phyloP scores from a whole-genome alignment of 2,797 vertebrate genomes.

The Vespertilio murinus region DNA sequence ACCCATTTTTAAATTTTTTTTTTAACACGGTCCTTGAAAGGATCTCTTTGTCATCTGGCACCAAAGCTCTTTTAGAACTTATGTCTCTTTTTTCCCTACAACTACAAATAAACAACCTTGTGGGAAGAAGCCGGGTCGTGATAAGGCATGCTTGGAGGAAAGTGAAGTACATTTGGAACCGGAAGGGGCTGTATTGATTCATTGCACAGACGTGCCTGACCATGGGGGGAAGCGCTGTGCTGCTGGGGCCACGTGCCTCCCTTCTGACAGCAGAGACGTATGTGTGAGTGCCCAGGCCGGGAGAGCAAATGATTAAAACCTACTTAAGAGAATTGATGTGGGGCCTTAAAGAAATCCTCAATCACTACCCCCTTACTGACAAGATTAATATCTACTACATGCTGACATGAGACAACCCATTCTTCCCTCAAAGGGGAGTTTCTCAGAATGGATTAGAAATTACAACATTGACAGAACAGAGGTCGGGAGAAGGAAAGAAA shows the following conservation, averaged over 20 bases:
- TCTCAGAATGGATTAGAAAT: slow-evolving; percentile 55
- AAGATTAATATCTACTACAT: slow-evolving; percentile 59
- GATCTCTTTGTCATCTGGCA: background rate
- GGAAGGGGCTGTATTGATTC: slow-evolving; percentile 20
- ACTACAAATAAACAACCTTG: slow-evolving; percentile 3
- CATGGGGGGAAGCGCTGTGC: background rate
- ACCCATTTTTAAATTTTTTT: background rate
- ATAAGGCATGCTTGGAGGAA: background rate
- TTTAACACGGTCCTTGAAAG: background rate
- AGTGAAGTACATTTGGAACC: background rate
- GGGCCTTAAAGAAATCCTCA: slow-evolving; percentile 43
- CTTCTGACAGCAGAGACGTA: slow-evolving; percentile 61
- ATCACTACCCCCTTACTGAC: slow-evolving; percentile 19
- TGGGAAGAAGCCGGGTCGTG: background rate
- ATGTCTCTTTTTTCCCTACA: background rate
- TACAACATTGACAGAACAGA: background rate
- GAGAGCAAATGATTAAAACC: slow-evolving; percentile 51
- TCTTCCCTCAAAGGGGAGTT: slow-evolving; percentile 38
- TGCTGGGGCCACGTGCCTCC: background rate
- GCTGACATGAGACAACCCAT: slow-evolving; percentile 15
- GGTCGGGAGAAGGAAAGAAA: background rate
- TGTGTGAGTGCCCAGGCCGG: slow-evolving; percentile 15
- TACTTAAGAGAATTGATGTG: slow-evolving; percentile 44
- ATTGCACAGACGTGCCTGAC: background rate
- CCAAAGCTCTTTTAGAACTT: background rate